Percentiles rank a stretch among this genome's conserved stretches.
Conservation (phyloP, 2,888 invertebrate species). For the Caradrina kadenii region DNA sequence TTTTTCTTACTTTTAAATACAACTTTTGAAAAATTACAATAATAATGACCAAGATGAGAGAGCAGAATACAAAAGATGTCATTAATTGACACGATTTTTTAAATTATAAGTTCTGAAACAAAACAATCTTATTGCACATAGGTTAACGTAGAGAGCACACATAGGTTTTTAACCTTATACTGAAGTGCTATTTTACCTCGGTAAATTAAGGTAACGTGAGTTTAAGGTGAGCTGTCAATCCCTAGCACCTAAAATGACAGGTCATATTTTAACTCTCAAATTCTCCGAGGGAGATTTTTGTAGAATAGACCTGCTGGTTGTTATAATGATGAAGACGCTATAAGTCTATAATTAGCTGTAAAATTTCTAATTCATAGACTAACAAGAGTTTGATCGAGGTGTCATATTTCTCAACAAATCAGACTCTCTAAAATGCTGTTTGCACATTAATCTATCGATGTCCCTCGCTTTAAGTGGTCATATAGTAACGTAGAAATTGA, state of each 20-base stretch:
- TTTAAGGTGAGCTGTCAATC: background rate
- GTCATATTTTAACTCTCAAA: no score
- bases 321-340: background rate
- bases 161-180: background rate
- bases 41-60: background rate
- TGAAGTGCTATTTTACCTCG: background rate
- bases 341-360: slow-evolving; percentile 19
- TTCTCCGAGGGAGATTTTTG: no score
- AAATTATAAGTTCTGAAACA: background rate
- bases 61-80: background rate
- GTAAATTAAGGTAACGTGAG: background rate
- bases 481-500: slow-evolving; percentile 14
- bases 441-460: slow-evolving; percentile 18
- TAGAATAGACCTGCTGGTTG: background rate
- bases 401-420: slow-evolving; percentile 30
- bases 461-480: background rate
- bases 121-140: background rate
- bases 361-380: slow-evolving; percentile 16
- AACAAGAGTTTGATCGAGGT: slow-evolving; percentile 30
- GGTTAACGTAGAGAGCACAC: no score
- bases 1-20: slow-evolving; percentile 1
- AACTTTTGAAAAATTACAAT: background rate
- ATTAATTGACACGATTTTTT: background rate
- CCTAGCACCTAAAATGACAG: no score
- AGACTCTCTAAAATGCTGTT: slow-evolving; percentile 35